These are phyloP conservation scores for Linnaemya tessellans DNA, from an alignment of 2,888 invertebrate genomes.

Conservation along the genomic window DNA sequence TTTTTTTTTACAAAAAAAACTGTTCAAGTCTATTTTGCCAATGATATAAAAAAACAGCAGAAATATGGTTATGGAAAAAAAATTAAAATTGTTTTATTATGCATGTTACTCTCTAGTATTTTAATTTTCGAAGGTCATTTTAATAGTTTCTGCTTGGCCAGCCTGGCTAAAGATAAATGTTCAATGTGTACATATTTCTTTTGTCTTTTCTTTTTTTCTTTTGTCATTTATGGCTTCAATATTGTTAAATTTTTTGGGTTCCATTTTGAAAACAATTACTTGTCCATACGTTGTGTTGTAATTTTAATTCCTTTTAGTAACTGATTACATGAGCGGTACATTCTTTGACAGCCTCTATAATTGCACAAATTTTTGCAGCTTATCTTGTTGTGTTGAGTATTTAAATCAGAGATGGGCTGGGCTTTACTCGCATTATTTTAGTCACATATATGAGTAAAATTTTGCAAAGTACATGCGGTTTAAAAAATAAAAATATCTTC, in stretches of 20 bases:
- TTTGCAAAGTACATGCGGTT: background rate
- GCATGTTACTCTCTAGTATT: conserved; percentile 52
- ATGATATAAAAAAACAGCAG: background rate
- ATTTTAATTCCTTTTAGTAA: conserved; percentile 66
- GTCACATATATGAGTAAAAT: too few relatives aligned
- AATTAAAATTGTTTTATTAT: conserved; percentile 49
- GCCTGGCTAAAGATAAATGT: conserved; percentile 13
- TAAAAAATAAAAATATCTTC: too few relatives aligned
- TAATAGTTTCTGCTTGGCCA: conserved; percentile 49
- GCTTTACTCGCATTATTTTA: too few relatives aligned
- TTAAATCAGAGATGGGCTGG: background rate
- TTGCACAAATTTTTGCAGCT: conserved; percentile 17
- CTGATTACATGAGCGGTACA: conserved; percentile 70
- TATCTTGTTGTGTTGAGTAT: conserved; percentile 1
- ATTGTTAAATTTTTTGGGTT: conserved; percentile 38
- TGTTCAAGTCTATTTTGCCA: conserved; percentile 44
- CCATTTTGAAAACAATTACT: conserved; percentile 61
- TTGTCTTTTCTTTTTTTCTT: conserved; percentile 7
- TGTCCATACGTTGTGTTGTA: conserved; percentile 61
- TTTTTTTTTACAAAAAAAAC: conserved; percentile 40
- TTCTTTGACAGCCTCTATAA: conserved; percentile 61
- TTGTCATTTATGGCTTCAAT: conserved; percentile 4
- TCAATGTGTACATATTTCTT: background rate
- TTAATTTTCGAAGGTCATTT: conserved; percentile 71
- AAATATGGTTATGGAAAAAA: conserved; percentile 36